A percentile compares a stretch with the other conserved stretches of the same genome.
Conservation (phyloP, 2,797 vertebrate species). For the Alauda arvensis region DNA sequence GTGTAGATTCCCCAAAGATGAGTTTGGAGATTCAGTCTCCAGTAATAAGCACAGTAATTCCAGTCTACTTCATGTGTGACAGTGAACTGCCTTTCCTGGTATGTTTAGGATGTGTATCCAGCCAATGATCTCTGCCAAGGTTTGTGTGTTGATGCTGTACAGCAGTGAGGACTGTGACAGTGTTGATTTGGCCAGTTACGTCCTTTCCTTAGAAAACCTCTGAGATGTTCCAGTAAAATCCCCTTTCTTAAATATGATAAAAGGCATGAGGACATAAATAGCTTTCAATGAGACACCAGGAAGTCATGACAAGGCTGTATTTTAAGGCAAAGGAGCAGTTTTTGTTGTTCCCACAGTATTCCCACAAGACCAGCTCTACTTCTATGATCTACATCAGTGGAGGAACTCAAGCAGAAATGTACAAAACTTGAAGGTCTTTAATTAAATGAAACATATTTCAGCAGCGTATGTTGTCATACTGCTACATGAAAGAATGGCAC, state of each 20-base stretch:
- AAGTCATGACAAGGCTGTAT: background rate
- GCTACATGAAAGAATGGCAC: too few species aligned
- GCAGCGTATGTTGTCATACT: too few species aligned
- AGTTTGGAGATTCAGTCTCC: background rate
- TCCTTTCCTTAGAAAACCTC: background rate
- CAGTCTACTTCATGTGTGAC: background rate
- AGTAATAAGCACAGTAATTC: background rate
- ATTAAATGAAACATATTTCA: background rate
- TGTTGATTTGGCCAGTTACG: background rate
- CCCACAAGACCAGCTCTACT: background rate
- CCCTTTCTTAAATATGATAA: background rate
- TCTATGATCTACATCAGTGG: constrained; percentile 1
- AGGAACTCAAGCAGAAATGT: background rate
- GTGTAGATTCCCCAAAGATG: background rate
- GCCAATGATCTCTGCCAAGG: background rate
- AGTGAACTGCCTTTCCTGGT: background rate
- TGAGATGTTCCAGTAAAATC: background rate
- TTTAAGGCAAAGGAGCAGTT: background rate
- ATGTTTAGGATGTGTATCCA: background rate
- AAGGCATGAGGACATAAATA: background rate
- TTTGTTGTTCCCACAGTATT: background rate
- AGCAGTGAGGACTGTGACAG: background rate
- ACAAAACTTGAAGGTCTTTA: background rate
- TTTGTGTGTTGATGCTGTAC: background rate
- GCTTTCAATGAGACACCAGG: background rate